Conservation (phyloP, 2,797 vertebrate genomes). For the Coilia nasus region DNA sequence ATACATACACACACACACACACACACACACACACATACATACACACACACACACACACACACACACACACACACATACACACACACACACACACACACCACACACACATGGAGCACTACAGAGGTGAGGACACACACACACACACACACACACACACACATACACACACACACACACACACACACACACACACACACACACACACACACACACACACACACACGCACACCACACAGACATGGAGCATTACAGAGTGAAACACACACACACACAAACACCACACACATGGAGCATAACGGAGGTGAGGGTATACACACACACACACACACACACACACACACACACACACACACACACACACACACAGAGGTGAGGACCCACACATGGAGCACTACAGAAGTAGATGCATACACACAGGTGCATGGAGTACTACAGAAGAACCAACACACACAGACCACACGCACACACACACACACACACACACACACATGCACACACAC, state of each 20-base stretch:
- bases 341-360: background rate
- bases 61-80: constrained; percentile 15
- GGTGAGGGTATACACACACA: constrained; percentile 2
- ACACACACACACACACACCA: background rate
- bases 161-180: background rate
- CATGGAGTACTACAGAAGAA: constrained; percentile 20
- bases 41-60: background rate
- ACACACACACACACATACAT: background rate
- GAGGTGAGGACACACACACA: background rate
- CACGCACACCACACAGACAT: background rate
- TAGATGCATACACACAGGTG: background rate
- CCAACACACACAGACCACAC: background rate
- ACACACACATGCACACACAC: no score
- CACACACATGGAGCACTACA: background rate
- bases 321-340: no score
- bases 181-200: no score
- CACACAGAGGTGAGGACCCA: no score
- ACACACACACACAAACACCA: background rate
- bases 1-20: background rate
- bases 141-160: background rate
- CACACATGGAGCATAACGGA: no score
- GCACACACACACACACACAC: background rate
- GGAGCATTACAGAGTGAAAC: background rate
- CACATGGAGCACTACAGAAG: no score
- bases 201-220: no score